Percentiles rank a stretch among this genome's conserved stretches.
Evolutionary conservation across 2,888 invertebrate species (phyloP).

Genomic region (Pammene fasciana): DNA sequence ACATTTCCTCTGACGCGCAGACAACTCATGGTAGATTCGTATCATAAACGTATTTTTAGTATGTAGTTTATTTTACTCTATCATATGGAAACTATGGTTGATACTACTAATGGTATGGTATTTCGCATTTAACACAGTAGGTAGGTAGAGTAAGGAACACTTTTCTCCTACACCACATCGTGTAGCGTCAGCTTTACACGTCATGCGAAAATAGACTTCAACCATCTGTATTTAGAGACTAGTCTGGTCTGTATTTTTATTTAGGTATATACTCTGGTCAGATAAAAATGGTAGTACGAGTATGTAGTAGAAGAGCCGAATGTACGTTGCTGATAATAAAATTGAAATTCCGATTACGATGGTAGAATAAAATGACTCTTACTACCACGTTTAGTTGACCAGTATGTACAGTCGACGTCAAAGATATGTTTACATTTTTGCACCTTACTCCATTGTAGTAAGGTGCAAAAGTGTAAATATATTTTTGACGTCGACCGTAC

Average conservation of each 20-base stretch:
- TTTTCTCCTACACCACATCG: slow-evolving; percentile 13
- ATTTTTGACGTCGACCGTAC: no score
- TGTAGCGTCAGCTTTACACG: slow-evolving; percentile 29
- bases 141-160: slow-evolving; percentile 33
- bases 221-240: slow-evolving; percentile 11
- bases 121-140: slow-evolving; percentile 28
- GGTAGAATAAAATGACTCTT: no score
- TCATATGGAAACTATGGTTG: no score
- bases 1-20: background rate
- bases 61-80: no score
- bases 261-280: background rate
- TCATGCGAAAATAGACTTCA: slow-evolving; percentile 19
- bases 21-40: slow-evolving; percentile 1
- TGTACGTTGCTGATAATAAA: no score
- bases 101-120: no score
- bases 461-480: no score
- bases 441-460: no score
- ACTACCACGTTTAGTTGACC: background rate
- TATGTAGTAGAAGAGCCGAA: background rate
- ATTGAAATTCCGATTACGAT: no score
- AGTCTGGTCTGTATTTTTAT: no score
- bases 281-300: background rate
- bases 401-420: no score
- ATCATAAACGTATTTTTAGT: background rate
- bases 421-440: no score